These are phyloP conservation scores for Oryzias dopingdopingensis DNA, from an alignment of 2,797 vertebrate species.

Conservation along the genomic window DNA sequence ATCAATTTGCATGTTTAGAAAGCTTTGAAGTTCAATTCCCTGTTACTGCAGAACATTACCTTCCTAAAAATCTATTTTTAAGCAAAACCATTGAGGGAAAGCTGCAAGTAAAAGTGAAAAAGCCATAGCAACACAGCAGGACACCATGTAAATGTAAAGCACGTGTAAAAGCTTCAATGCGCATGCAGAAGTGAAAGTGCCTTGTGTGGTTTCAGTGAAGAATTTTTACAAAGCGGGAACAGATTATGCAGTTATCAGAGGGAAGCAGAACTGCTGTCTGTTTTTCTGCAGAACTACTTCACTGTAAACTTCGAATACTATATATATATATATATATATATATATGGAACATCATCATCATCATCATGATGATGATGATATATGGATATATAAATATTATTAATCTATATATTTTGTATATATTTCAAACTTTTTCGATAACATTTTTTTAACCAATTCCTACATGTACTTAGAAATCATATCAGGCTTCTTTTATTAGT, in stretches of 20 bases:
- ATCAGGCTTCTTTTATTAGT: too few relatives aligned
- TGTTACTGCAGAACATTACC: neutral
- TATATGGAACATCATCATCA: too few relatives aligned
- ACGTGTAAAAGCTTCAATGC: neutral
- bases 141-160: neutral
- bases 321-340: neutral
- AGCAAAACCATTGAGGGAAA: neutral
- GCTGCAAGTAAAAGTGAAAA: neutral
- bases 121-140: neutral
- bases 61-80: conserved; percentile 1
- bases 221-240: neutral
- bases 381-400: neutral
- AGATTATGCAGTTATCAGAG: neutral
- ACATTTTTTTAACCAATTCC: too few relatives aligned
- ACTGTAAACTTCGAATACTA: neutral
- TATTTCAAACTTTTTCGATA: neutral
- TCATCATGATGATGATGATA: too few relatives aligned
- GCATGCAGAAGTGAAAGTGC: neutral
- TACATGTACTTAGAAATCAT: too few relatives aligned
- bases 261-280: neutral
- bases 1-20: conserved; percentile 3
- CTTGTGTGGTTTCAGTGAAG: neutral
- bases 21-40: neutral
- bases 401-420: neutral
- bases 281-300: neutral